Base-by-base conservation (phyloP, 1,140 invertebrate species). In the Eubasilissa regina region DNA sequence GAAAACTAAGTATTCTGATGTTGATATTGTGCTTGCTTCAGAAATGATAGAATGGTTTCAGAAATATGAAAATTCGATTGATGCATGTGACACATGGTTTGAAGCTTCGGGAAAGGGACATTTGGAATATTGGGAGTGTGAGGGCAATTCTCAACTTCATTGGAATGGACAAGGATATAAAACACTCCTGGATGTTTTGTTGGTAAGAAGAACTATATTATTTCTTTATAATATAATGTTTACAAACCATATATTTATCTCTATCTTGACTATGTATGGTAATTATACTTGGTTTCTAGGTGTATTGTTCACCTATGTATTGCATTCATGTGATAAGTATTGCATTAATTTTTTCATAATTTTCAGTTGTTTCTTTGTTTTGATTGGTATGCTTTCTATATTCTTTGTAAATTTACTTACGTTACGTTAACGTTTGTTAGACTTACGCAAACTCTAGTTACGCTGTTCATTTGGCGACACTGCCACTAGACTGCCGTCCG, bases 151-250 rank as follows among this genome's bases (percentile, higher is more conserved):
- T 19, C 72, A 90, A 10, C 86, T 92, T 4, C 90, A 91, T 83
- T 94, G 93, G 93, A 93, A 92, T 80, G 80, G 80, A 9, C 84
- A 87, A 79, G 93, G 92, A 35, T 94, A 91, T 83, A 88, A 85
- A 75, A 91, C 85, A 35, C 84, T 94, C 75, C 87, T 94, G 11
- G 85, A 91, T 80, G 72, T 93, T 25, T 85, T 94, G 72, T 89
- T 90, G 87, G 91, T 92, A 89, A 83, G 70, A 44, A n/a, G 11
- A 21, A 21, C 9, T 56, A 7, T n/a, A n/a, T 53, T n/a, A 53
- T 55, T 17, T 17, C 0, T 9, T 56, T 19, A 17, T 56, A 17
- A 11, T 56, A 51, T 9, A 51, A 51, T 51, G 48, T 51, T 51
- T 11, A 51, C 48, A 13, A 8, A 3, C 1, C n/a, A 3, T 15